Base-by-base conservation (phyloP, 1,140 invertebrate species). In the Mesaphorura yosii region DNA sequence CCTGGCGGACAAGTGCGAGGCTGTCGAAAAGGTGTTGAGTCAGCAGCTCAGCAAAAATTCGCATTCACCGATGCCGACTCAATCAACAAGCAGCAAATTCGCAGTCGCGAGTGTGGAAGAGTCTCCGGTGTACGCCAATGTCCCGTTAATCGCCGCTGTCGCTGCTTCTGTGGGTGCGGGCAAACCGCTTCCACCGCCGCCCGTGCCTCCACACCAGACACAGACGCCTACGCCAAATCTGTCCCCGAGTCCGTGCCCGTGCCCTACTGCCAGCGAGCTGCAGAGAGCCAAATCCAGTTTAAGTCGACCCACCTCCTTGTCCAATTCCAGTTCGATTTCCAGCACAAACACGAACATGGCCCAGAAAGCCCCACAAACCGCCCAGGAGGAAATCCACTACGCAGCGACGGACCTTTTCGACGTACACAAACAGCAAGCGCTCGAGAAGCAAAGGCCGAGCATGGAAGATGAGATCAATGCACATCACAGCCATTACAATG, bases 1-100 rank as follows among this genome's bases (percentile, higher is more conserved):
- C 47, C 41, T 61, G 38, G 48, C 59, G 6, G 55, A 61, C 20
- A 51, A 48, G 31, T 58, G 59, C 23, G 48, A 61, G 51, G 56
- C 52, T 2, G 19, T 61, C 22, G 59, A 61, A 28, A 55, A 50
- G 23, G 56, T 58, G n/a, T 38, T 61, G 25, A 28, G 48, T 48
- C 34, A 51, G 37, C 15, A 38, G 12, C 17, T 27, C 6, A 20
- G 22, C 27, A 19, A 42, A 10, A 17, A n/a, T n/a, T n/a, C n/a
- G n/a, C n/a, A n/a, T n/a, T n/a, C 10, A 12, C 40, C 40, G 17
- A 42, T 42, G n/a, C 40, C 40, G 22, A 42, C 40, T 42, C 40
- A 12, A 37, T 37, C 12, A 12, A n/a, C 40, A 14, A 42, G 40
- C 17, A 12, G 17, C 14, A 42, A 6, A 10, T 7, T 7, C 12